Evolutionary conservation across 2,888 invertebrate genomes (phyloP), one percentile per base, ranked within the genome.

Genomic region (Pseudanteris insignis): DNA sequence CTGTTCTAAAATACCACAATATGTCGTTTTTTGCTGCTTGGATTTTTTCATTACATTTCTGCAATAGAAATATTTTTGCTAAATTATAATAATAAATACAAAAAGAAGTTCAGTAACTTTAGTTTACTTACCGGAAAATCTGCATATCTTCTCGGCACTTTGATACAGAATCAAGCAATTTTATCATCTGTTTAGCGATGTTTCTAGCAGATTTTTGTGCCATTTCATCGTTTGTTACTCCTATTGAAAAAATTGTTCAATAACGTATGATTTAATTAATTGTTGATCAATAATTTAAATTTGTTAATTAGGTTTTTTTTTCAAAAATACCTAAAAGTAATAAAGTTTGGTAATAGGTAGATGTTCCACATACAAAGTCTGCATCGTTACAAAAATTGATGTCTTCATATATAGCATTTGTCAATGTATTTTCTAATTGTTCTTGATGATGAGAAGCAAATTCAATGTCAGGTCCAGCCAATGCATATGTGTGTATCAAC

Each of bases 401-500:
- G 64, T 88, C 87, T 69, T 86, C 84, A 43, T 83, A 83, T 67
- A 88, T 80, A 48, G 86, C 86, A 34, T 82, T 82, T 37, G 81
- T 81, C 2, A 88, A 74, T 0, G 84, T 78, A 38, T 81, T 81
- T 37, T 81, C 74, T 0, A 87, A 73, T 2, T 76, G 77, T 8
- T 81, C 80, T 68, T 86, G 84, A 62, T 86, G 85, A 32, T 81
- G 77, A 8, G 78, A 71, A 1, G 84, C 79, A 68, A 86, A 86
- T 0, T 80, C 75, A 3, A 86, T 81, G 59, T 86, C 85, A 0
- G 81, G 84, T 0, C 87, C 87, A 32, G 83, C 82, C 12, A 88
- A 73, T 0, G 88, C 86, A 70, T 87, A 88, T 0, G 87, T 77
- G 68, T 86, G 83, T 21, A 87, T 82, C 2, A 88, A 74, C 10